Percentiles rank a stretch among this genome's conserved stretches.
Conservation (phyloP, 2,888 invertebrate species). For the Deilephila elpenor region DNA sequence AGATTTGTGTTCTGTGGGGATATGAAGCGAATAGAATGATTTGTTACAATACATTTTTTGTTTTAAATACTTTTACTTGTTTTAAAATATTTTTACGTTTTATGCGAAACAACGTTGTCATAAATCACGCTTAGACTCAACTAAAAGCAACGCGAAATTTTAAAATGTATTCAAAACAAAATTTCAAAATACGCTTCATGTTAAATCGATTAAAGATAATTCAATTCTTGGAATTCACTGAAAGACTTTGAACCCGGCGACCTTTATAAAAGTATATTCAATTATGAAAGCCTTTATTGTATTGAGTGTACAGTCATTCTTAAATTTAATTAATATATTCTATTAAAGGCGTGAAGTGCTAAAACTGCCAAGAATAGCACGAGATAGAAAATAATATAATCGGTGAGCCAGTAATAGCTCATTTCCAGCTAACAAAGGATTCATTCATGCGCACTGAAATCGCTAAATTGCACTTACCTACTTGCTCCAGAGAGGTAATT, state of each 20-base stretch:
- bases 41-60: background rate
- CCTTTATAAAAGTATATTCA: slow-evolving; percentile 4
- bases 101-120: no score
- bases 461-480: slow-evolving; percentile 71
- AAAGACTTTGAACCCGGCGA: slow-evolving; percentile 8
- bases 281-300: slow-evolving; percentile 20
- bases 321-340: slow-evolving; percentile 25
- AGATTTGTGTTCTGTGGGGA: background rate
- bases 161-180: slow-evolving; percentile 4
- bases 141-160: background rate
- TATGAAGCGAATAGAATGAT: background rate
- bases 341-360: slow-evolving; percentile 24
- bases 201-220: slow-evolving; percentile 12
- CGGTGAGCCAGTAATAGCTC: slow-evolving; percentile 72
- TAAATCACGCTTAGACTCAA: background rate
- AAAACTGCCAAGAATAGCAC: slow-evolving; percentile 28
- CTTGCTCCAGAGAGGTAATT: slow-evolving; percentile 59
- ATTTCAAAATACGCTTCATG: background rate
- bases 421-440: slow-evolving; percentile 74
- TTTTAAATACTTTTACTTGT: background rate
- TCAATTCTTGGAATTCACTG: slow-evolving; percentile 5
- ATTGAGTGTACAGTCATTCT: slow-evolving; percentile 8
- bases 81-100: no score
- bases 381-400: slow-evolving; percentile 50
- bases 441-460: slow-evolving; percentile 67